Conservation (phyloP, 64 coral and sea anemone species). For the Platygyra sinensis region DNA sequence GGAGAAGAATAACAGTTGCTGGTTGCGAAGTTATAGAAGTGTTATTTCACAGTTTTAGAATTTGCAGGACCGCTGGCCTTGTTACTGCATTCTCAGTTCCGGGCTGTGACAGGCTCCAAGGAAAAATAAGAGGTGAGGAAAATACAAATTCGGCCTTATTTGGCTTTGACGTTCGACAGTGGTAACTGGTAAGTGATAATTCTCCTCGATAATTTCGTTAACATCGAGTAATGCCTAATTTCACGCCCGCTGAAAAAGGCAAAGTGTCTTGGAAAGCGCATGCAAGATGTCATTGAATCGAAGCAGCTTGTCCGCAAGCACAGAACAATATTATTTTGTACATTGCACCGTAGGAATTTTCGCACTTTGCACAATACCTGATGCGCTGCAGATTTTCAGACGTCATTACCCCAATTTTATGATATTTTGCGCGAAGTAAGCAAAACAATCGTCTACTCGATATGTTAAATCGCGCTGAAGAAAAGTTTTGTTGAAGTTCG, state of each 20-base stretch:
- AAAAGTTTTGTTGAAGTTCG: too few species aligned
- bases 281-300: too few species aligned
- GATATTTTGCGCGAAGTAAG: too few species aligned
- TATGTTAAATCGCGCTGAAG: not conserved
- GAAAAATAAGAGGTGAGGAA: not conserved
- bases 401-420: too few species aligned
- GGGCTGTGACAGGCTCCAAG: not conserved
- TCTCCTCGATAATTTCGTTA: not conserved
- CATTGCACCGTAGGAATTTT: too few species aligned
- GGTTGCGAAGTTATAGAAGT: not conserved
- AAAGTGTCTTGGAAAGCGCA: not conserved
- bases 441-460: not conserved
- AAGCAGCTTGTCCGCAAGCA: too few species aligned
- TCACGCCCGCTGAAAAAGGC: not conserved
- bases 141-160: not conserved
- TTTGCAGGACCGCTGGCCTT: not conserved
- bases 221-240: not conserved
- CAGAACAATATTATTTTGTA: too few species aligned
- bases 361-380: too few species aligned
- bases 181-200: not conserved
- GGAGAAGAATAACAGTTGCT: too few species aligned
- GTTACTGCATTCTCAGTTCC: conserved; percentile 15
- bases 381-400: too few species aligned
- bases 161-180: not conserved
- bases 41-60: not conserved